Percentiles rank a stretch among this genome's conserved stretches.
These are phyloP conservation scores for Leucophenga montana DNA, from an alignment of 2,888 invertebrate species.

Conservation along the genomic window DNA sequence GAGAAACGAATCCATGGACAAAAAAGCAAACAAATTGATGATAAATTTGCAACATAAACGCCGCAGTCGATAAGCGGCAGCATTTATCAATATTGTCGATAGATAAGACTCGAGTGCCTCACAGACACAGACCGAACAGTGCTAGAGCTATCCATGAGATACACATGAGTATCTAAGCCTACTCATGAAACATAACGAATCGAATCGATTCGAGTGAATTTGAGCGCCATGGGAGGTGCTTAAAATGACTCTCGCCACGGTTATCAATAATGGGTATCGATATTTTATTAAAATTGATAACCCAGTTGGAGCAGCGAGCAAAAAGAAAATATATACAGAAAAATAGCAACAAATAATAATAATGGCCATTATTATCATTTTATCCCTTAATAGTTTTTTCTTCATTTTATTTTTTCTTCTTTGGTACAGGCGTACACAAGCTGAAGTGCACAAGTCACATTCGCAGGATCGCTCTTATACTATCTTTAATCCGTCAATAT, in stretches of 20 bases:
- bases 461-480: constrained; percentile 34
- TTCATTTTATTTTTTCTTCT: background rate
- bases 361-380: constrained; percentile 62
- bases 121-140: constrained; percentile 14
- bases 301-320: constrained; percentile 31
- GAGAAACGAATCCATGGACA: background rate
- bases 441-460: background rate
- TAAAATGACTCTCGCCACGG: constrained; percentile 64
- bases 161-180: too few species aligned
- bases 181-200: background rate
- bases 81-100: constrained; percentile 48
- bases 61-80: constrained; percentile 40
- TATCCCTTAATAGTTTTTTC: constrained; percentile 59
- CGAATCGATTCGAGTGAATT: background rate
- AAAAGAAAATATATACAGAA: constrained; percentile 22
- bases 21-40: constrained; percentile 35
- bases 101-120: background rate
- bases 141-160: constrained; percentile 19
- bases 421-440: background rate
- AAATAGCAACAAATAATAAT: constrained; percentile 53
- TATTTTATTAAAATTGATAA: constrained; percentile 67
- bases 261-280: constrained; percentile 65
- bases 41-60: constrained; percentile 51
- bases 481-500: constrained; percentile 63
- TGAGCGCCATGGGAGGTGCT: constrained; percentile 27